Evolutionary conservation across 2,113 vertebrate species (phyloP), one percentile per base, ranked within the genome.

Genomic region (Phoenicopterus ruber): DNA sequence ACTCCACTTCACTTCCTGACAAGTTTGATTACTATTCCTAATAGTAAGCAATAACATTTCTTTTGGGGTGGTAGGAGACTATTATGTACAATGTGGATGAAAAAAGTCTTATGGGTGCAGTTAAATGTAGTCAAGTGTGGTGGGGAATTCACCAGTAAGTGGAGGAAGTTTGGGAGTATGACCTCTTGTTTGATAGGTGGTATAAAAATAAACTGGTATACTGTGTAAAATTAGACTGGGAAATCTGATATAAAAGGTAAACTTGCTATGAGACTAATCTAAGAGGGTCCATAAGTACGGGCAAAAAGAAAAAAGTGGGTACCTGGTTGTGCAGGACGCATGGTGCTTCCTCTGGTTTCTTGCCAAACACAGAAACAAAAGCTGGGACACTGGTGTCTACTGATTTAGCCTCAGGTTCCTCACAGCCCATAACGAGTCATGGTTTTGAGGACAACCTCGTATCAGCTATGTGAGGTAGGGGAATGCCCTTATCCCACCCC

Each of bases 241-340:
- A 50, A 78, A 49, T 82, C 10, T 50, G 14, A 57, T 38, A 10
- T 38, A 67, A 69, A 69, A 81, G 26, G 13, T 49, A 17, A 59
- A 46, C 4, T 50, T 67, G 18, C 57, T 49, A 4, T 52, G 22
- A 69, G 22, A 54, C 38, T 54, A 11, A 46, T 54, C 10, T 49
- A 49, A 74, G 17, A n/a, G 17, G 2, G 18, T 61, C 52, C 0
- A 0, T 70, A 40, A 62, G 34, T 44, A 44, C 46, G 38, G 50
- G 50, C 17, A 70, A 29, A 74, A 77, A 55, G 25, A 50, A 69
- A 21, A 46, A 42, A 76, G 34, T 2, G 24, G 24, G 14, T 72
- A 34, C 10, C 3, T 82, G 73, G 8, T 44, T 36, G 8, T 44
- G 13, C 14, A 67, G 80, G n/a, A 13, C 38, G 26, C 0, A 0